Evolutionary conservation across 2,113 vertebrate species (phyloP), one percentile per base, ranked within the genome.

Genomic region (Xenotilapia longispinis): DNA sequence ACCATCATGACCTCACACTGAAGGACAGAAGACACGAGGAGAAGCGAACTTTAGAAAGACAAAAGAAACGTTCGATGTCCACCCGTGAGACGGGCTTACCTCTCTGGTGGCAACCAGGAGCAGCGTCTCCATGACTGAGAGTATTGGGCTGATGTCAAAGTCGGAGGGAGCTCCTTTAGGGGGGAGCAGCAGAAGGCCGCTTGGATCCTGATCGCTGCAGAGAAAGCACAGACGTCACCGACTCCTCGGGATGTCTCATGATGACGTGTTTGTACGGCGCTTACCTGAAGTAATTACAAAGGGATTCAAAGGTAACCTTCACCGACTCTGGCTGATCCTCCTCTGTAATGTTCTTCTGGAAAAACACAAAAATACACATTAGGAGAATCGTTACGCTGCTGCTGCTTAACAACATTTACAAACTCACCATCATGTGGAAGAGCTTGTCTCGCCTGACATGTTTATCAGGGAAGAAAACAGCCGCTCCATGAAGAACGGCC

Each of bases 211-310:
- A 86, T 98, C 97, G 90, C 99, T 99, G 91, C 4, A 84, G 31
- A 70, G n/a, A 47, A 73, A 57, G 81, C 6, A 84, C 31, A 87
- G 36, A 3, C 10, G 54, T 42, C 80, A 15, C 21, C 12, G 23
- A 63, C 75, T 49, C 15, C 42, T 12, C 19, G 9, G 49, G 9
- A 45, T 38, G 7, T 5, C 15, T 8, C 13, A 9, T 19, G 7
- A 17, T 38, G 9, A 19, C 5, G 70, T 58, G 26, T 42, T 68
- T 31, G 33, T 1, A 36, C 58, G 0, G 58, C 58, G 15, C 88
- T 94, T 88, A 98, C 99, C 99, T 99, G 96, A 99, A 99, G 94
- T 99, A 98, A 2, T 97, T 97, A 91, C 99, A 99, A 38, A 99
- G 96, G 5, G 99, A 99, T 83, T 96, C 97, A 93, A 99, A 99